A percentile compares a stretch with the other conserved stretches of the same genome.
phyloP scores from a whole-genome alignment of 2,888 invertebrate genomes.

The Ariolimax columbianus region DNA sequence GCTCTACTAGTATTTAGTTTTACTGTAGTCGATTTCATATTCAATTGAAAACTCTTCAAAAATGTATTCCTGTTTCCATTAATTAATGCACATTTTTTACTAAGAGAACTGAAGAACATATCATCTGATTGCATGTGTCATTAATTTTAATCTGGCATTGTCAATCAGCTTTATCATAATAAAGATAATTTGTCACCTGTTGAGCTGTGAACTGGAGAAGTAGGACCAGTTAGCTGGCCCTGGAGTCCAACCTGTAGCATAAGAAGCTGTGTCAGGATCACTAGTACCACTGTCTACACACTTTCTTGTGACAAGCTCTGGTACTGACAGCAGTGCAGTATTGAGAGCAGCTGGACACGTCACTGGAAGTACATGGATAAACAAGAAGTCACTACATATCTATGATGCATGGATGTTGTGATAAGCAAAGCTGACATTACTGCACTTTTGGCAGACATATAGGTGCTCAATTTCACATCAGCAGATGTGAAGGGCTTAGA shows the following conservation, averaged over 20 bases:
- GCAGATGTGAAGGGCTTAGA: too few relatives aligned
- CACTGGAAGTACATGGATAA: constrained; percentile 22
- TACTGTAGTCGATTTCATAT: too few relatives aligned
- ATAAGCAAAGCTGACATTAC: too few relatives aligned
- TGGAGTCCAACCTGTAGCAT: constrained; percentile 63
- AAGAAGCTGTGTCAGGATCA: constrained; percentile 58
- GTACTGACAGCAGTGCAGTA: constrained; percentile 8
- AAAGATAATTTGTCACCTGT: neutral
- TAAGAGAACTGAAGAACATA: neutral
- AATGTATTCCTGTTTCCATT: too few relatives aligned
- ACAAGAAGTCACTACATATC: too few relatives aligned
- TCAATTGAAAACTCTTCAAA: too few relatives aligned
- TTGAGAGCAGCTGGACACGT: constrained; percentile 36
- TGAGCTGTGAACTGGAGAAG: constrained; percentile 64
- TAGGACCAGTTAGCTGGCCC: constrained; percentile 71
- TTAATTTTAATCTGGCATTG: neutral
- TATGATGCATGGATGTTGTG: neutral
- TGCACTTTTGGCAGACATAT: too few relatives aligned
- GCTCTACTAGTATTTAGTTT: too few relatives aligned
- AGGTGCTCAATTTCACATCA: too few relatives aligned
- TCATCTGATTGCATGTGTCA: neutral
- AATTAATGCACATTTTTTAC: too few relatives aligned
- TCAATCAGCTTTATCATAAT: neutral
- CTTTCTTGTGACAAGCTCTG: constrained; percentile 23
- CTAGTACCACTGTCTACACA: constrained; percentile 36